These are phyloP conservation scores for Oophaga pumilio DNA, from an alignment of 2,113 vertebrate genomes.

Conservation along the genomic window DNA sequence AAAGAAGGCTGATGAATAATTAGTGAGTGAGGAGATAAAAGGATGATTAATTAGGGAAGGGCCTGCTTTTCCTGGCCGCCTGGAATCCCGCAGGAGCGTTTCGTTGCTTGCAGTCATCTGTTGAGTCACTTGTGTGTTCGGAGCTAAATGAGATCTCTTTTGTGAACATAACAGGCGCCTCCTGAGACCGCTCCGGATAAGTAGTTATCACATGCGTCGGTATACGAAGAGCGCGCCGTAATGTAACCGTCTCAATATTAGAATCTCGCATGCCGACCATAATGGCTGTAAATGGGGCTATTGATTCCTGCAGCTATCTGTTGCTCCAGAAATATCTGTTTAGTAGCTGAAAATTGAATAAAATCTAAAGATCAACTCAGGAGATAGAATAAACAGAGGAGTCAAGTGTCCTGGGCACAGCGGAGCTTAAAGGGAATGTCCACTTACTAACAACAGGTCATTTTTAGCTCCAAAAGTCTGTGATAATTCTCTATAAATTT, in stretches of 20 bases:
- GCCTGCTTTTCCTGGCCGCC: conserved; percentile 55
- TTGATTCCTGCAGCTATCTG: conserved; percentile 30
- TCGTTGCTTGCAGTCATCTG: conserved; percentile 59
- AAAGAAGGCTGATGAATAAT: conserved; percentile 28
- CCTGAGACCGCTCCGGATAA: conserved; percentile 43
- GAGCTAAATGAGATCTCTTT: conserved; percentile 60
- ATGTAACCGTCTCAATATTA: conserved; percentile 35
- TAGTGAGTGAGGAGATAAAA: conserved; percentile 34
- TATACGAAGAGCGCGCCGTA: conserved; percentile 47
- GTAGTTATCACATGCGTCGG: conserved; percentile 29
- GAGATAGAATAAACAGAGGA: not conserved
- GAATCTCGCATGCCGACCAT: not conserved
- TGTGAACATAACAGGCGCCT: conserved; percentile 51
- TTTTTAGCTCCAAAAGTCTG: no score
- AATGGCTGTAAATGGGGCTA: conserved; percentile 50
- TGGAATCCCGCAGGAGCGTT: conserved; percentile 46
- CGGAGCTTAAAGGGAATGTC: not conserved
- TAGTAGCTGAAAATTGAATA: conserved; percentile 20
- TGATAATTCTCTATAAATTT: no score
- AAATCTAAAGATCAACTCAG: not conserved
- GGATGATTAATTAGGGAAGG: conserved; percentile 40
- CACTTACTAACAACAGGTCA: no score
- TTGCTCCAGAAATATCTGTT: conserved; percentile 18
- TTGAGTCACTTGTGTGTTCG: conserved; percentile 60
- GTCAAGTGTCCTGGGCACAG: not conserved